These are phyloP conservation scores for Lordiphosa stackelbergi DNA, from an alignment of 1,140 invertebrate species.

Conservation along the genomic window DNA sequence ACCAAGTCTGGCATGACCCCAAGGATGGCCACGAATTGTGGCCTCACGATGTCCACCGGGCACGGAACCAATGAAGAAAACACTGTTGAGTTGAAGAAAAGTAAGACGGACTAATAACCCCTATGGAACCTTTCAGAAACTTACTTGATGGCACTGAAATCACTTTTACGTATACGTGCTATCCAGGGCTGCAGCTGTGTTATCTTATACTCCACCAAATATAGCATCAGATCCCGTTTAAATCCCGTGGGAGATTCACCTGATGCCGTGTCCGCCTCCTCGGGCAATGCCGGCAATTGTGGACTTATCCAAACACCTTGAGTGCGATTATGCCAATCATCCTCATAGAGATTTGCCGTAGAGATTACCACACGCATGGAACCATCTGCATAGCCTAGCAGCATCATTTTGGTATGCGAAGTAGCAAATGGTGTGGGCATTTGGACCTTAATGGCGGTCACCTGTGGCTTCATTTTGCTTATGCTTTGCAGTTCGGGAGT, in stretches of 20 bases:
- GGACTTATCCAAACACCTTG: constrained; percentile 96
- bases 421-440: constrained; percentile 89
- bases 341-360: constrained; percentile 93
- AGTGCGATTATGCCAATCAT: constrained; percentile 96
- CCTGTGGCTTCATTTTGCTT: constrained; percentile 80
- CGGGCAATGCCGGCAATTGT: constrained; percentile 81
- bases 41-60: constrained; percentile 86
- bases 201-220: constrained; percentile 86
- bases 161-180: constrained; percentile 83
- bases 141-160: constrained; percentile 90
- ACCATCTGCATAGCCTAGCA: constrained; percentile 89
- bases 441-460: constrained; percentile 83
- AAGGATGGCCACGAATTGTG: constrained; percentile 78
- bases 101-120: not conserved
- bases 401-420: constrained; percentile 96
- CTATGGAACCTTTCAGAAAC: constrained; percentile 22
- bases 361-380: constrained; percentile 91
- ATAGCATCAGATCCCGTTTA: constrained; percentile 89
- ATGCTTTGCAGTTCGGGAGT: constrained; percentile 80
- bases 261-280: constrained; percentile 79
- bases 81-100: constrained; percentile 78
- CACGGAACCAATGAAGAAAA: constrained; percentile 89
- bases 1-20: constrained; percentile 86
- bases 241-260: constrained; percentile 92
- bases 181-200: constrained; percentile 85